Conservation (phyloP, 1,140 invertebrate species). For the Scaptomyza pallida region DNA sequence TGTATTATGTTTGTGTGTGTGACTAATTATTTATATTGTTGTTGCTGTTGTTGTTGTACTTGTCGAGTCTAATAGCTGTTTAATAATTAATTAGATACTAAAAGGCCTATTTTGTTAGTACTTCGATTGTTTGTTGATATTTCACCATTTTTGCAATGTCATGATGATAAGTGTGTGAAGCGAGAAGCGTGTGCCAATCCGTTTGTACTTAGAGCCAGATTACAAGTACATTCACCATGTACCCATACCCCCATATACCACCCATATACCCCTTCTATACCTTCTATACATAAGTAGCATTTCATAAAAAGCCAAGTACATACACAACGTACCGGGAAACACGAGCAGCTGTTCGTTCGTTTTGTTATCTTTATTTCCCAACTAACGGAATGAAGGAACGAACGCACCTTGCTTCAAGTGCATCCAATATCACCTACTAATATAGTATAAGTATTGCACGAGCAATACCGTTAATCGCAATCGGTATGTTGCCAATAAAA, state of each 20-base stretch:
- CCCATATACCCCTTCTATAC: too few species aligned
- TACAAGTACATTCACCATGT: not conserved
- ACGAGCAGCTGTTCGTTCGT: not conserved
- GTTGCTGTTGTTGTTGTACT: not conserved
- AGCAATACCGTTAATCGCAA: not conserved
- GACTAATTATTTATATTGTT: not conserved
- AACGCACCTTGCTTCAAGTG: not conserved
- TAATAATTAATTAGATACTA: slow-evolving; percentile 3
- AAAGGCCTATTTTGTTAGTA: not conserved
- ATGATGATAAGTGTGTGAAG: not conserved
- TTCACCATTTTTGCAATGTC: slow-evolving; percentile 2
- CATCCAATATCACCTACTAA: not conserved
- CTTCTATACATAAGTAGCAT: too few species aligned
- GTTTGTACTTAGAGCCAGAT: not conserved
- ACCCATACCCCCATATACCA: too few species aligned
- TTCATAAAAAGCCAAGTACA: too few species aligned
- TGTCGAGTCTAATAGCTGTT: not conserved
- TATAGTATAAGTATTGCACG: too few species aligned
- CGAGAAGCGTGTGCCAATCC: not conserved
- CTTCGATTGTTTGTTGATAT: slow-evolving; percentile 4
- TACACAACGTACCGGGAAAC: not conserved
- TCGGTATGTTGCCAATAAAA: not conserved
- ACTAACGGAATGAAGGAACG: not conserved
- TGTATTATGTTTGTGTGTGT: not conserved
- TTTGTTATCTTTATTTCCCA: not conserved